These are phyloP conservation scores for Brienomyrus brachyistius DNA, from an alignment of 2,113 vertebrate species.

Conservation along the genomic window DNA sequence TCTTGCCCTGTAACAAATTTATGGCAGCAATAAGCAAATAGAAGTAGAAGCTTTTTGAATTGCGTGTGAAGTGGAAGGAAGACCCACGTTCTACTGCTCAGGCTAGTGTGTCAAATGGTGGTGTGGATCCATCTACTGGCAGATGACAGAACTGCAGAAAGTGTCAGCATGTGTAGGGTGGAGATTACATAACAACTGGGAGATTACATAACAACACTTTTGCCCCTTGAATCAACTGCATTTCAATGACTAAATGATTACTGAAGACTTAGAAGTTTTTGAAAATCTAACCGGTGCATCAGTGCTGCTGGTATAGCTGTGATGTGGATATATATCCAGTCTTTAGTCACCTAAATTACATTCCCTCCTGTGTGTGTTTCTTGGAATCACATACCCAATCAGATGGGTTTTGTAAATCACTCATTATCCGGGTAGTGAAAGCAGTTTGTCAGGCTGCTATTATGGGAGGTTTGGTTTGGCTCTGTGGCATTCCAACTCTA, in stretches of 20 bases:
- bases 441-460: background rate
- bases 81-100: background rate
- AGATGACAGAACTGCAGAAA: background rate
- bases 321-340: background rate
- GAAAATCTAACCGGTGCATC: background rate
- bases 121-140: slow-evolving; percentile 12
- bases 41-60: background rate
- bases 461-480: background rate
- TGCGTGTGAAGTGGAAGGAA: background rate
- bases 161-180: background rate
- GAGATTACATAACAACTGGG: background rate
- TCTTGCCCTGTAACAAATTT: background rate
- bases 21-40: background rate
- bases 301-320: background rate
- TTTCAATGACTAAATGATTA: background rate
- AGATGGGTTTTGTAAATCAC: background rate
- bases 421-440: background rate
- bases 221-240: background rate
- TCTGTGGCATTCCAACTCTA: background rate
- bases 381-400: background rate
- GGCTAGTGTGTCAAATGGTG: background rate
- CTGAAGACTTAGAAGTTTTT: background rate
- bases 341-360: background rate
- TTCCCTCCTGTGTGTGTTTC: background rate
- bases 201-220: background rate